These are phyloP conservation scores for Urosaurus nigricauda DNA, from an alignment of 2,797 vertebrate genomes.

Conservation along the genomic window DNA sequence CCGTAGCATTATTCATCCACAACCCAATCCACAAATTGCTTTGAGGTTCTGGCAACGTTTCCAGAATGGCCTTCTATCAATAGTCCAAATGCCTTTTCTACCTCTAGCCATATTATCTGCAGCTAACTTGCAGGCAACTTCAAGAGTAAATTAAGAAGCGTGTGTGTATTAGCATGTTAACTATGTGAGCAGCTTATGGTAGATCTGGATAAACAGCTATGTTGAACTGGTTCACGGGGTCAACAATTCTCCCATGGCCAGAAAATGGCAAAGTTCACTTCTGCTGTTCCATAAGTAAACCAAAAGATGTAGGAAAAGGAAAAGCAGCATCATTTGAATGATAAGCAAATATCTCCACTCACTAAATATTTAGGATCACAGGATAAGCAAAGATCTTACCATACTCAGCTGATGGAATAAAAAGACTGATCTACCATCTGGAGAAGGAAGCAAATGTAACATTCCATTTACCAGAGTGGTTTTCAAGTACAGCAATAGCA, in stretches of 20 bases:
- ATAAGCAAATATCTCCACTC: not conserved
- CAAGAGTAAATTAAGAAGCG: not conserved
- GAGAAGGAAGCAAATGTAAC: not conserved
- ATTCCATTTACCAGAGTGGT: constrained; percentile 12
- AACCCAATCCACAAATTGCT: not conserved
- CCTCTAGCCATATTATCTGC: not conserved
- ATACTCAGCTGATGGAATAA: not conserved
- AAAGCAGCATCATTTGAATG: not conserved
- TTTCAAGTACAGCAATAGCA: not conserved
- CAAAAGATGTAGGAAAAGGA: not conserved
- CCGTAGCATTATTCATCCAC: not conserved
- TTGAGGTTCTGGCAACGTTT: not conserved
- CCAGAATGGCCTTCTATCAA: not conserved
- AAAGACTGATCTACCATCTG: not conserved
- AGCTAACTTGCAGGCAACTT: not conserved
- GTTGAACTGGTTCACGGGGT: not conserved
- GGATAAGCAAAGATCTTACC: not conserved
- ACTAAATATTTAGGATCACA: not conserved
- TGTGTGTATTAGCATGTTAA: not conserved
- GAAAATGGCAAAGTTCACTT: not conserved
- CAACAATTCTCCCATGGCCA: not conserved
- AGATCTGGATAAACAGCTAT: too few relatives aligned
- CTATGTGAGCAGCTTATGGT: not conserved
- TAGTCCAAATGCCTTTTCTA: not conserved
- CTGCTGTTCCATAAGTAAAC: not conserved